phyloP scores from a whole-genome alignment of 2,113 vertebrate species.

The Callipepla squamata region DNA sequence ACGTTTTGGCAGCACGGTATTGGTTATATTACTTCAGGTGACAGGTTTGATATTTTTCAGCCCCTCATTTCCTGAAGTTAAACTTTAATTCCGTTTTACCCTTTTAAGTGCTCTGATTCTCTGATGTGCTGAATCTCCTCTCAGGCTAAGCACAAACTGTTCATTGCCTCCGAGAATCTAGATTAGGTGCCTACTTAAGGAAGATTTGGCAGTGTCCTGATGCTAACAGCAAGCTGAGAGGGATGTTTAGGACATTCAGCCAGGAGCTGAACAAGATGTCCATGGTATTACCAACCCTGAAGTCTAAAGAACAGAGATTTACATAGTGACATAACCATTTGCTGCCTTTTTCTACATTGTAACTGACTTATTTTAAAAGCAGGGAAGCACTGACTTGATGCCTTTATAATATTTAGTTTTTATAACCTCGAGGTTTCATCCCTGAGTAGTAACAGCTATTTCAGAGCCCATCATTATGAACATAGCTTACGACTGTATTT shows the following conservation, averaged over 20 bases:
- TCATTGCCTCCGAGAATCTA: background rate
- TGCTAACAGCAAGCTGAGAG: background rate
- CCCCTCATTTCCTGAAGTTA: background rate
- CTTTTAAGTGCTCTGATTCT: background rate
- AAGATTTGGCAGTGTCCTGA: background rate
- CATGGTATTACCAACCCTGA: background rate
- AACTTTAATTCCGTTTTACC: background rate
- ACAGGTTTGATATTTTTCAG: background rate
- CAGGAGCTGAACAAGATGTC: background rate
- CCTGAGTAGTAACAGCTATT: background rate
- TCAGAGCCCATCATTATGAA: background rate
- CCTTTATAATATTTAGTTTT: background rate
- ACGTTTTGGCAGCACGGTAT: background rate
- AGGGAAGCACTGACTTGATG: background rate
- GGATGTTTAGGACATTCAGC: background rate
- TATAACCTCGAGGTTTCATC: background rate
- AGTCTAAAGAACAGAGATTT: constrained; percentile 11
- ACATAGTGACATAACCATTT: background rate
- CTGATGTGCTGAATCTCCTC: background rate
- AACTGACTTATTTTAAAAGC: background rate
- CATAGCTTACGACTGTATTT: background rate
- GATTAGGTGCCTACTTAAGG: background rate
- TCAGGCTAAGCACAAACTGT: background rate
- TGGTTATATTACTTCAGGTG: background rate
- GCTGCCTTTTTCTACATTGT: background rate